Percentiles rank a stretch among this genome's conserved stretches.
These are phyloP conservation scores for Asarcornis scutulata DNA, from an alignment of 2,113 vertebrate species.

Conservation along the genomic window DNA sequence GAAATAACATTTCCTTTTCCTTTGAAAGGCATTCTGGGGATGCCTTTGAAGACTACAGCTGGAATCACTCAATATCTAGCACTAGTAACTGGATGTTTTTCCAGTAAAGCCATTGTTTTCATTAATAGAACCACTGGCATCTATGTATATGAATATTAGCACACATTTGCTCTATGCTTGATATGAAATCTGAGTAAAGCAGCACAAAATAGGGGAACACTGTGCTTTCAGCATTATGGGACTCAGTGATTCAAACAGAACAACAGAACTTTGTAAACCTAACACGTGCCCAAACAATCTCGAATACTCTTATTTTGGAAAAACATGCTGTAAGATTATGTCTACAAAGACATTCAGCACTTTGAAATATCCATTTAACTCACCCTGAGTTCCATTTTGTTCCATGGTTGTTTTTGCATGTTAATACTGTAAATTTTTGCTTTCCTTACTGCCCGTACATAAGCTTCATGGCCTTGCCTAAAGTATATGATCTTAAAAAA, in stretches of 20 bases:
- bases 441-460: constrained; percentile 93
- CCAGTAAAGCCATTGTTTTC: neutral
- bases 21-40: neutral
- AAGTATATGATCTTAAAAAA: constrained; percentile 92
- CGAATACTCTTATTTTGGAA: neutral
- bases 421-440: constrained; percentile 95
- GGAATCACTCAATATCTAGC: neutral
- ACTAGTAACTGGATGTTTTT: neutral
- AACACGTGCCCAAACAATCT: neutral
- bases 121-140: neutral
- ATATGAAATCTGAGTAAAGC: neutral
- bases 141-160: neutral
- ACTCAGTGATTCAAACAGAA: neutral
- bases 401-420: constrained; percentile 98
- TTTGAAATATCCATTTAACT: neutral
- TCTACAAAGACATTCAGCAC: neutral
- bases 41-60: neutral
- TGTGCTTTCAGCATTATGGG: neutral
- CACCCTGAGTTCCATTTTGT: constrained; percentile 98
- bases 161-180: neutral
- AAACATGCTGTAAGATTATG: neutral
- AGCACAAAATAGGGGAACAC: neutral
- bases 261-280: neutral
- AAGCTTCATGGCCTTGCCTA: constrained; percentile 97
- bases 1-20: neutral